Evolutionary conservation across 2,888 invertebrate species (phyloP).

Genomic region (Notodromas monacha): DNA sequence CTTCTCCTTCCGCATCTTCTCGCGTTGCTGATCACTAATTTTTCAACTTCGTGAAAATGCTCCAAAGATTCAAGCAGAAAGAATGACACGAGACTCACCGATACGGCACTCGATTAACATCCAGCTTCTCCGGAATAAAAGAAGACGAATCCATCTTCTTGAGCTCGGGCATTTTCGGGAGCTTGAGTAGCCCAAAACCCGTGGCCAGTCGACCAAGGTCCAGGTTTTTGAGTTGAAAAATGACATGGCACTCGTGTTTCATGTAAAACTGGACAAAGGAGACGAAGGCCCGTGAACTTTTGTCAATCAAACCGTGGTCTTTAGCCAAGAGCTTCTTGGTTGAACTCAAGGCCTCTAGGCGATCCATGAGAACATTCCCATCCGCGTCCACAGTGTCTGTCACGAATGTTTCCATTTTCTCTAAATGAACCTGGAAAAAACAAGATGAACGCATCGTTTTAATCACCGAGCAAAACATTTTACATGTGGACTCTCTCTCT

Average conservation of each 20-base stretch:
- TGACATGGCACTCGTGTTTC: conserved; percentile 73
- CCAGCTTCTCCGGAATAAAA: conserved; percentile 27
- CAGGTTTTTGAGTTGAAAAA: conserved; percentile 55
- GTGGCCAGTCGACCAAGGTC: conserved; percentile 49
- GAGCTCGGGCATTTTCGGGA: conserved; percentile 85
- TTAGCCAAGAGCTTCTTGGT: conserved; percentile 12
- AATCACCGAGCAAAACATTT: too few relatives aligned
- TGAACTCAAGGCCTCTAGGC: not conserved
- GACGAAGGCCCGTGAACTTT: conserved; percentile 66
- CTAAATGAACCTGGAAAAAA: conserved; percentile 14
- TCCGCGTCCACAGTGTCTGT: conserved; percentile 9
- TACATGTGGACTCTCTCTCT: too few relatives aligned
- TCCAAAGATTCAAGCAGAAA: too few relatives aligned
- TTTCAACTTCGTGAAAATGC: not conserved
- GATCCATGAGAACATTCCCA: not conserved
- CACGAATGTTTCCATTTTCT: conserved; percentile 12
- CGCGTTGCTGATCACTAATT: conserved; percentile 32
- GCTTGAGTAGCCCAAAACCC: conserved; percentile 54
- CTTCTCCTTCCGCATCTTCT: conserved; percentile 34
- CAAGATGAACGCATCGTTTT: too few relatives aligned
- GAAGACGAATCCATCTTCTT: conserved; percentile 29
- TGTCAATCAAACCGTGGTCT: conserved; percentile 49
- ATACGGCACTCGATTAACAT: conserved; percentile 39
- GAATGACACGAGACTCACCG: conserved; percentile 7
- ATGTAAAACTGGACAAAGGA: conserved; percentile 72